Base-by-base conservation (phyloP, 2,113 vertebrate species). In the Orycteropus afer region DNA sequence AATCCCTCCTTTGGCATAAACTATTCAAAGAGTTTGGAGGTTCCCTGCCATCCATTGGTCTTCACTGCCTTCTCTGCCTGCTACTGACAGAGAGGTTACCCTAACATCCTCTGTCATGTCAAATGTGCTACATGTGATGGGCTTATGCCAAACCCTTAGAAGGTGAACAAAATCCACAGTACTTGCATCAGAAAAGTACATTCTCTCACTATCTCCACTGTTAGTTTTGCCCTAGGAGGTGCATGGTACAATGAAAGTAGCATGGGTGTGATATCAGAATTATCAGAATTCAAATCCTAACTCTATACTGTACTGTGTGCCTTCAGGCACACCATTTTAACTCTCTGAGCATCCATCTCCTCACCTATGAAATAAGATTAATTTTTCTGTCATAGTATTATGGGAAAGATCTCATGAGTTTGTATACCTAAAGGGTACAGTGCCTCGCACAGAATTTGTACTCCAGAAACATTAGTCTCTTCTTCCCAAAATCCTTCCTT, bases 261-360 rank as follows among this genome's bases (percentile, higher is more conserved):
- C 37, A 93, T 61, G 22, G 57, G n/a, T 57, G 93, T 86, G 57
- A 45, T 25, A 45, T 53, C 25, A 83, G 67, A 85, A 89, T 67
- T n/a, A 94, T 49, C 22, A 77, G 27, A 47, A 73, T 86, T 78
- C 40, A 89, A 86, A 80, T 95, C 29, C 20, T 85, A 82, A 32
- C 65, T 89, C 42, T 67, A 25, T 23, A 86, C 59, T 65, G 23
- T 42, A 76, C 29, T 92, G 34, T 89, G 57, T 57, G 45, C 63
- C 53, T 51, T 94, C 59, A 49, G 40, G 22, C 22, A 92, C 53
- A 67, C 5, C 40, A 78, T 55, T 87, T 83, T 49, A 63, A 63
- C n/a, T 82, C 59, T 81, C 42, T 92, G 49, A 51, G n/a, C 27
- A 37, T 89, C 40, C 40, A 78, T 78, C 27, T 63, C 61, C n/a